These are phyloP conservation scores for Cirrhinus molitorella DNA, from an alignment of 2,797 vertebrate genomes.

Conservation along the genomic window DNA sequence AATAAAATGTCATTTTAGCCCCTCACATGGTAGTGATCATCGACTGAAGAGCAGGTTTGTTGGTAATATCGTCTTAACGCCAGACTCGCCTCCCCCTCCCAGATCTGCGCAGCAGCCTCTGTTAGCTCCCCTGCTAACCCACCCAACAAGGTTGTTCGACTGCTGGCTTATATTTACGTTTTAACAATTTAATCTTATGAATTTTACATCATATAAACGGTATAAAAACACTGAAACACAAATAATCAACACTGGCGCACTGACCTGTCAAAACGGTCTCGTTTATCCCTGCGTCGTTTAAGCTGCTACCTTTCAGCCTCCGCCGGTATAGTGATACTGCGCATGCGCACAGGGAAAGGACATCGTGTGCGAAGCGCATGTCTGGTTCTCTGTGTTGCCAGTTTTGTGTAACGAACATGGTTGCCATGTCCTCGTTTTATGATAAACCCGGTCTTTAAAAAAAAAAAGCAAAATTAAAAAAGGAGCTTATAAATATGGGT, in stretches of 20 bases:
- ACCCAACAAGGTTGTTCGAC: slow-evolving; percentile 29
- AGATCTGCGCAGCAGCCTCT: slow-evolving; percentile 38
- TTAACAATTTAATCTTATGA: neutral
- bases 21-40: neutral
- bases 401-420: slow-evolving; percentile 11
- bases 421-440: slow-evolving; percentile 13
- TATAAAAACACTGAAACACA: neutral
- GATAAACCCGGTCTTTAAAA: neutral
- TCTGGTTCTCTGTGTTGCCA: slow-evolving; percentile 33
- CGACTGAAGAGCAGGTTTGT: slow-evolving; percentile 19
- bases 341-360: slow-evolving; percentile 68
- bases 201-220: neutral
- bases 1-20: neutral
- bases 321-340: slow-evolving; percentile 77
- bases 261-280: slow-evolving; percentile 79
- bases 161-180: neutral
- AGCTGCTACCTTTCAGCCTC: slow-evolving; percentile 74
- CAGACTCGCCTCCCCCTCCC: slow-evolving; percentile 20
- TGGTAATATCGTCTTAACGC: slow-evolving; percentile 16
- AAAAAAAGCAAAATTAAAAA: neutral
- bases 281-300: slow-evolving; percentile 74
- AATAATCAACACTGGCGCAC: slow-evolving; percentile 35
- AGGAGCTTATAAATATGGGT: neutral
- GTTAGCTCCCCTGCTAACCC: slow-evolving; percentile 44
- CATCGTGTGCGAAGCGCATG: slow-evolving; percentile 51